Conservation (phyloP, 2,888 invertebrate species). For the Drosophila atroscutellata region DNA sequence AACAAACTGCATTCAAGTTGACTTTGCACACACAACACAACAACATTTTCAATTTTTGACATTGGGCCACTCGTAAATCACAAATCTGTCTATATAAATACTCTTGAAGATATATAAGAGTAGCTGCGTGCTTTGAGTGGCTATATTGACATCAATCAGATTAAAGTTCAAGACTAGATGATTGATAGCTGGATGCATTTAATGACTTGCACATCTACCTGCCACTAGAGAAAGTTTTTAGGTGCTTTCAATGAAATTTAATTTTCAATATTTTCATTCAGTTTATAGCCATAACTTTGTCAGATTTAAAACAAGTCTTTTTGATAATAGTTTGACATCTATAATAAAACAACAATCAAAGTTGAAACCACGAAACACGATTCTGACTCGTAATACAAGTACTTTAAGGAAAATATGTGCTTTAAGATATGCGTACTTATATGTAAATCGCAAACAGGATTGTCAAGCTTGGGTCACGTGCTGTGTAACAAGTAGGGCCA, state of each 20-base stretch:
- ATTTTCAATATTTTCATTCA: neutral
- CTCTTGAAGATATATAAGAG: neutral
- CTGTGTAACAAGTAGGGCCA: conserved; percentile 26
- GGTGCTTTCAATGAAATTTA: neutral
- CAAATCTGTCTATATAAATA: conserved; percentile 23
- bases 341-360: neutral
- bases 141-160: neutral
- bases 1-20: conserved; percentile 26
- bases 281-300: neutral
- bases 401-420: neutral
- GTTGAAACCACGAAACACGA: neutral
- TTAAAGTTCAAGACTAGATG: conserved; percentile 1
- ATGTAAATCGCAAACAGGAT: conserved; percentile 5
- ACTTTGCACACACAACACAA: conserved; percentile 9
- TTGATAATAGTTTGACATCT: neutral
- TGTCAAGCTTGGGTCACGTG: conserved; percentile 14
- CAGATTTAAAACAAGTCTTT: neutral
- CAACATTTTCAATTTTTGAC: conserved; percentile 39
- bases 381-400: neutral
- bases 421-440: neutral
- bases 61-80: conserved; percentile 56
- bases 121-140: neutral
- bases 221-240: neutral
- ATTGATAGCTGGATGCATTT: neutral
- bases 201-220: neutral